Conservation (phyloP, 2,113 vertebrate genomes). For the Copsychus sechellarum region DNA sequence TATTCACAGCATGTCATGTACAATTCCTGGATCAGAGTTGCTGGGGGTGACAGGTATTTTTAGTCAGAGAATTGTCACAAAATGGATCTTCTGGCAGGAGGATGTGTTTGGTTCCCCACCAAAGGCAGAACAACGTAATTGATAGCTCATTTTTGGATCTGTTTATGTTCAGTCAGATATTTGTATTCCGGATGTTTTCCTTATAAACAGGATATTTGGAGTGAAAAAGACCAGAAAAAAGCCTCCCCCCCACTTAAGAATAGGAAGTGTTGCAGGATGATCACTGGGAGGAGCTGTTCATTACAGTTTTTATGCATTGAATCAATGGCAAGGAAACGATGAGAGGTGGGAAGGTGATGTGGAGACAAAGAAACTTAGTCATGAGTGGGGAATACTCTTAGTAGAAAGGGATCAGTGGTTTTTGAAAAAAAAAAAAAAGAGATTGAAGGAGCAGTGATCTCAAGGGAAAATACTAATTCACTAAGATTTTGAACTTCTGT, state of each 20-base stretch:
- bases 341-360: neutral
- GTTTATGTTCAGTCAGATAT: neutral
- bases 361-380: neutral
- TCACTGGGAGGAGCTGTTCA: neutral
- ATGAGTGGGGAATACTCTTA: neutral
- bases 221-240: fast-evolving
- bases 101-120: neutral
- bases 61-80: neutral
- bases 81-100: neutral
- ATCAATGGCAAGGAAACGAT: neutral
- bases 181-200: neutral
- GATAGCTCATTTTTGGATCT: neutral
- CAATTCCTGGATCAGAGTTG: neutral
- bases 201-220: neutral
- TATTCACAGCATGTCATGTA: neutral
- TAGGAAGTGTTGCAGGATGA: neutral
- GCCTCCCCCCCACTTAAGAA: neutral
- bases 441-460: neutral
- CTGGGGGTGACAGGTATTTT: neutral
- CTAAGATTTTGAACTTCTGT: neutral
- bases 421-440: neutral
- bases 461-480: neutral
- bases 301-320: neutral
- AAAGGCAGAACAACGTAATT: neutral
- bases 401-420: neutral